Evolutionary conservation across 2,113 vertebrate species (phyloP).

Genomic region (Mobula birostris): DNA sequence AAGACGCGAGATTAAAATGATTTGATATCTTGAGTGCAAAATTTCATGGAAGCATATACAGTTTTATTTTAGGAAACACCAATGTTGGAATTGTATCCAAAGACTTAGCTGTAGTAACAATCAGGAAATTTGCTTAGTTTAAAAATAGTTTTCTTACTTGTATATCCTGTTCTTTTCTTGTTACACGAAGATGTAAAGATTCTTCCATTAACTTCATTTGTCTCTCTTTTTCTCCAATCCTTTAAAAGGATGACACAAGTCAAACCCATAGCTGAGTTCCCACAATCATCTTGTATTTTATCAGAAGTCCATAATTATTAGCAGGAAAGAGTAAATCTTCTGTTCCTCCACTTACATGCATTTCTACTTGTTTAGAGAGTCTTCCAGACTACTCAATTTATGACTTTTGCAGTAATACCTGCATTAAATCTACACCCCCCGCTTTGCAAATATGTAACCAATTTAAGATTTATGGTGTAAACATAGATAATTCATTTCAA

Average conservation of each 20-base stretch:
- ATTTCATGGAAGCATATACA: neutral
- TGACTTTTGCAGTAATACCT: neutral
- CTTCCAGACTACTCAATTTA: neutral
- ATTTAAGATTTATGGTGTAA: neutral
- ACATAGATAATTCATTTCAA: neutral
- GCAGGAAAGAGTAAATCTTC: neutral
- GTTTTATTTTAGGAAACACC: neutral
- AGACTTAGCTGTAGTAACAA: neutral
- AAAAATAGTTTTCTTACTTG: slow-evolving; percentile 53
- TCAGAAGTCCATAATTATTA: neutral
- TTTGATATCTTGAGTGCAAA: neutral
- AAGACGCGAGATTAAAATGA: neutral
- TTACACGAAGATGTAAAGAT: slow-evolving; percentile 59
- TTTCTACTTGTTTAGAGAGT: neutral
- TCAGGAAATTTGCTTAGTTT: neutral
- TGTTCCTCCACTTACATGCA: neutral
- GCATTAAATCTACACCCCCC: neutral
- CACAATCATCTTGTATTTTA: no score
- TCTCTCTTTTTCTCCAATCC: slow-evolving; percentile 68
- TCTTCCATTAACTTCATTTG: slow-evolving; percentile 67
- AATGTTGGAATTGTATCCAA: neutral
- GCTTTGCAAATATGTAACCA: neutral
- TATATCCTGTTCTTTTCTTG: slow-evolving; percentile 67
- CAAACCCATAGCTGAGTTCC: neutral
- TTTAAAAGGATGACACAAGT: slow-evolving; percentile 45